These are phyloP conservation scores for Bubo bubo DNA, from an alignment of 2,113 vertebrate genomes.

Conservation along the genomic window DNA sequence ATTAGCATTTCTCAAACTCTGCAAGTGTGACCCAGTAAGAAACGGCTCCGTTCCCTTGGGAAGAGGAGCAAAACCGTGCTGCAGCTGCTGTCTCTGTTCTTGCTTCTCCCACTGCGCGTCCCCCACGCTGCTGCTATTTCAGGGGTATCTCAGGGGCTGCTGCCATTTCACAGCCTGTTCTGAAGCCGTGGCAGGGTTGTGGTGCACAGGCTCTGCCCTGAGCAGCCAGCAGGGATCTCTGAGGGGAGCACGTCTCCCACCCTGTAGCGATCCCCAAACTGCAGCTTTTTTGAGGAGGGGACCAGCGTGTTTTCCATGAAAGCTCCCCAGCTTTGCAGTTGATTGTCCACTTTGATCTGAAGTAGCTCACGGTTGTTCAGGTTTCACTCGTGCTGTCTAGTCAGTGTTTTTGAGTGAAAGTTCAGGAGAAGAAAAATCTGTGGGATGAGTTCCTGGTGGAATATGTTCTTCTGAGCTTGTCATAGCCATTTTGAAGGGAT, in stretches of 20 bases:
- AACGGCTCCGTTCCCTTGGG: not conserved
- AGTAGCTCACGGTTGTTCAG: not conserved
- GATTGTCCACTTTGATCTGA: not conserved
- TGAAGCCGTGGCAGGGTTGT: not conserved
- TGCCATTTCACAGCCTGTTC: not conserved
- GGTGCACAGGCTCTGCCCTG: not conserved
- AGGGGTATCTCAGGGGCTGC: not conserved
- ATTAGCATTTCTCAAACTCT: not conserved
- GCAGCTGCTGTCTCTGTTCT: not conserved
- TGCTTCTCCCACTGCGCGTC: not conserved
- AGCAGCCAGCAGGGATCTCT: not conserved
- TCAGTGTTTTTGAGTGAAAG: not conserved
- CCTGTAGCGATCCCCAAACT: not conserved
- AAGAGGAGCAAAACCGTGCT: not conserved
- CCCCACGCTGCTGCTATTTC: not conserved
- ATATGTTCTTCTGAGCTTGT: not conserved
- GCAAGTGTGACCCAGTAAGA: not conserved
- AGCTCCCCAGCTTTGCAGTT: not conserved
- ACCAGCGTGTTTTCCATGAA: not conserved
- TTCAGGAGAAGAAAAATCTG: not conserved
- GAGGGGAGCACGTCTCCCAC: not conserved
- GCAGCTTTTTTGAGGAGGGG: not conserved
- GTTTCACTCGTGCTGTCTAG: not conserved
- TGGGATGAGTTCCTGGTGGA: not conserved
- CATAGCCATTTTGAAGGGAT: not conserved